Percentiles rank a stretch among this genome's conserved stretches.
These are phyloP conservation scores for Aporrectodea caliginosa DNA, from an alignment of 1,140 invertebrate genomes.

Conservation along the genomic window DNA sequence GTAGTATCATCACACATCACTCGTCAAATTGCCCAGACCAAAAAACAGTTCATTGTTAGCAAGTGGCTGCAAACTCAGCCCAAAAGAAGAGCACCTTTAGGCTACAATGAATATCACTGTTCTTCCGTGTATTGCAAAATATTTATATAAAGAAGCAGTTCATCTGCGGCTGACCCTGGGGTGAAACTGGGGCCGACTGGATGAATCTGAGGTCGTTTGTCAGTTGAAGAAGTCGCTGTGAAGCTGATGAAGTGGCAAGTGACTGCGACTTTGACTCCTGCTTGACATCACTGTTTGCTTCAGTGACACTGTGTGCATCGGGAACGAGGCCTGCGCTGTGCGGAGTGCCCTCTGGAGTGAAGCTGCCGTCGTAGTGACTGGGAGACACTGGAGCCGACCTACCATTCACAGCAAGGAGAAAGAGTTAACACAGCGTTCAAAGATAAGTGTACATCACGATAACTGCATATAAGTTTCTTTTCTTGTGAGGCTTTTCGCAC, in stretches of 20 bases:
- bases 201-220: constrained; percentile 55
- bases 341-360: constrained; percentile 45
- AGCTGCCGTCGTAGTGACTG: constrained; percentile 75
- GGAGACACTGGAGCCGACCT: constrained; percentile 90
- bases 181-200: constrained; percentile 70
- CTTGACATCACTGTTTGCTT: background rate
- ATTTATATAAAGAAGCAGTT: too few relatives aligned
- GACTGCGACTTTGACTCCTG: background rate
- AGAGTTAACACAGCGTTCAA: too few relatives aligned
- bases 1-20: too few relatives aligned
- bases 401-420: background rate
- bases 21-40: too few relatives aligned
- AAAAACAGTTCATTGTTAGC: too few relatives aligned
- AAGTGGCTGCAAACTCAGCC: too few relatives aligned
- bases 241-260: constrained; percentile 37
- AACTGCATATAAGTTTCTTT: too few relatives aligned
- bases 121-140: too few relatives aligned
- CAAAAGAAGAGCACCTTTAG: too few relatives aligned
- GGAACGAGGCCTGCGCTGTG: constrained; percentile 20
- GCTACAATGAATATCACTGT: too few relatives aligned
- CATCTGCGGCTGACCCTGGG: constrained; percentile 55
- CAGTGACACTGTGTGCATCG: constrained; percentile 31
- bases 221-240: constrained; percentile 10
- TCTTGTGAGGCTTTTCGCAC: too few relatives aligned
- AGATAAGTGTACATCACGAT: too few relatives aligned